Percentiles rank a stretch among this genome's conserved stretches.
These are phyloP conservation scores for Sorex maritimensis DNA, from an alignment of 2,797 vertebrate species.

Conservation along the genomic window DNA sequence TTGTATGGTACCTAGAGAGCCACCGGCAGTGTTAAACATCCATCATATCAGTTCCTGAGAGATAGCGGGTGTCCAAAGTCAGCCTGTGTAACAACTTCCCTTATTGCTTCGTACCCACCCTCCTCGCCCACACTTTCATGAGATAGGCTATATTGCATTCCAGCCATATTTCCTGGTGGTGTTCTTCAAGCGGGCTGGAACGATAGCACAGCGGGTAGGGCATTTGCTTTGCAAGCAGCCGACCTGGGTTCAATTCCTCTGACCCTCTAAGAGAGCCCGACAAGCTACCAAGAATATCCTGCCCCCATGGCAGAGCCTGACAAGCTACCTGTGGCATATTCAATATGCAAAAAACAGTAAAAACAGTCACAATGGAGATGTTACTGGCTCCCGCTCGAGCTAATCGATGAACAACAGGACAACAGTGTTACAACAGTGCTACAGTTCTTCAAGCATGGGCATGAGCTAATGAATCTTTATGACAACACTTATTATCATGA, in stretches of 20 bases:
- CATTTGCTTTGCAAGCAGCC: too few species aligned
- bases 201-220: too few species aligned
- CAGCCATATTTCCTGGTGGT: background rate
- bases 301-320: too few species aligned
- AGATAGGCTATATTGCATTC: background rate
- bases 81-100: background rate
- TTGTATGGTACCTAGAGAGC: slow-evolving; percentile 8
- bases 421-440: too few species aligned
- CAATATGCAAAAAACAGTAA: too few species aligned
- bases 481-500: background rate
- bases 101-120: background rate
- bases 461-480: slow-evolving; percentile 11
- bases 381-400: too few species aligned
- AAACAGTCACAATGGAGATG: too few species aligned
- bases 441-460: background rate
- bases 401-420: too few species aligned
- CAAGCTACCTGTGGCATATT: too few species aligned
- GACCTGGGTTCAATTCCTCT: too few species aligned
- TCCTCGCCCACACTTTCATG: background rate
- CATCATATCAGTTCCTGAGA: background rate
- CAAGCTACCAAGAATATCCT: too few species aligned
- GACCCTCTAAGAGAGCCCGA: too few species aligned
- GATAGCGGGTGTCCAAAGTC: background rate
- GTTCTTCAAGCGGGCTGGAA: background rate
- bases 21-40: background rate